Evolutionary conservation across 2,797 vertebrate species (phyloP), one percentile per base, ranked within the genome.

Genomic region (Lepidocolaptes lacrymiger): DNA sequence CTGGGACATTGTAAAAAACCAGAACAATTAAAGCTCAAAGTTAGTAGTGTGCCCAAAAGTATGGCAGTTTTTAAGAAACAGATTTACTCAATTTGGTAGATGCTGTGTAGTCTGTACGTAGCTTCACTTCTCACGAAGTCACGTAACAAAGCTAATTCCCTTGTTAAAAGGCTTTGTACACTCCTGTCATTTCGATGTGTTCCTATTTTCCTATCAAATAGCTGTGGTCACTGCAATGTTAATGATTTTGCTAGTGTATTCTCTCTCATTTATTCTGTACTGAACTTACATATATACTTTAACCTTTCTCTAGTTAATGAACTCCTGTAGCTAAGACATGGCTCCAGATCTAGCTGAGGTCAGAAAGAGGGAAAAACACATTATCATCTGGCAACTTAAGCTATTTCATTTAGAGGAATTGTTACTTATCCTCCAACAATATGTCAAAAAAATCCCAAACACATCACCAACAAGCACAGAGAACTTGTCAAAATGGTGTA

Each of bases 261-360:
- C 32, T 52, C 28, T 89, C 46, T 86, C 55, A 52, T 48, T 73
- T 89, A 56, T 76, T 34, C 24, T 92, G 76, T 79, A 84, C 52
- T 82, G 71, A 91, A 51, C 32, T 0, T 0, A 51, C 9, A 28
- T 8, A 23, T 32, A 51, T n/a, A 22, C n/a, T 66, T 67, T 41
- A 84, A 69, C 26, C 14, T 84, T 67, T 81, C 37, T 41, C 58
- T 46, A 37, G 51, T 72, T 73, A 81, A 73, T 58, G 62, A 92
- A 79, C 10, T 68, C 62, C n/a, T 26, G 19, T 58, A 69, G n/a
- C n/a, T 67, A 66, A 75, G 48, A 79, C 24, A 18, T 10, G 41
- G 39, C 41, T 87, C 44, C 51, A 83, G 64, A 62, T 54, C n/a
- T 59, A 63, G 58, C 27, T 75, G 51, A 69, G 51, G 21, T 58